A percentile compares a stretch with the other conserved stretches of the same genome.
Evolutionary conservation across 2,113 vertebrate species (phyloP).

Genomic region (Tragelaphus buxtoni): DNA sequence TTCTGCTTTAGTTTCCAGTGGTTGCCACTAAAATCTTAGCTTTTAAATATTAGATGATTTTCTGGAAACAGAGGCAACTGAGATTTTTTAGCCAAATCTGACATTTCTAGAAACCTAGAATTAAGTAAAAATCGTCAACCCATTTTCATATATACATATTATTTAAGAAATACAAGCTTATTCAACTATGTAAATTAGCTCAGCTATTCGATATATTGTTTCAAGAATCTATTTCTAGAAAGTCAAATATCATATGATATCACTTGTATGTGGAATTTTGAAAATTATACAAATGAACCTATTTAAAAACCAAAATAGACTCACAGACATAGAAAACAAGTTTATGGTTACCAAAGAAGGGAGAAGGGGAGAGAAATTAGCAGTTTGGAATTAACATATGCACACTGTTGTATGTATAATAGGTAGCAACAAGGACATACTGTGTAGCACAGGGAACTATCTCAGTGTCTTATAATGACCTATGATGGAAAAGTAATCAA

Average conservation of each 20-base stretch:
- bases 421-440: not conserved
- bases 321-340: not conserved
- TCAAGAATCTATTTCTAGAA: not conserved
- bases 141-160: not conserved
- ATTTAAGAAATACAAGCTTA: conserved; percentile 10
- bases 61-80: not conserved
- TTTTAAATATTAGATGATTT: conserved; percentile 32
- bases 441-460: not conserved
- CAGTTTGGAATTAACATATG: not conserved
- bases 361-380: not conserved
- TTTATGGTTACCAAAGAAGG: not conserved
- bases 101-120: not conserved
- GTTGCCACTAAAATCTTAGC: not conserved
- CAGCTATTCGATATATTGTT: not conserved
- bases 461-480: not conserved
- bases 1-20: not conserved
- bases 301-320: not conserved
- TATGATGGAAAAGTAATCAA: not conserved
- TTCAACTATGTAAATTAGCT: not conserved
- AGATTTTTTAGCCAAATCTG: conserved; percentile 21
- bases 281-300: not conserved
- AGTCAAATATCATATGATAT: not conserved
- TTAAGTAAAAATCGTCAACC: not conserved
- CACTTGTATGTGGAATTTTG: not conserved
- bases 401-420: not conserved